Conservation (phyloP, 2,888 invertebrate species). For the Aporophyla lueneburgensis region DNA sequence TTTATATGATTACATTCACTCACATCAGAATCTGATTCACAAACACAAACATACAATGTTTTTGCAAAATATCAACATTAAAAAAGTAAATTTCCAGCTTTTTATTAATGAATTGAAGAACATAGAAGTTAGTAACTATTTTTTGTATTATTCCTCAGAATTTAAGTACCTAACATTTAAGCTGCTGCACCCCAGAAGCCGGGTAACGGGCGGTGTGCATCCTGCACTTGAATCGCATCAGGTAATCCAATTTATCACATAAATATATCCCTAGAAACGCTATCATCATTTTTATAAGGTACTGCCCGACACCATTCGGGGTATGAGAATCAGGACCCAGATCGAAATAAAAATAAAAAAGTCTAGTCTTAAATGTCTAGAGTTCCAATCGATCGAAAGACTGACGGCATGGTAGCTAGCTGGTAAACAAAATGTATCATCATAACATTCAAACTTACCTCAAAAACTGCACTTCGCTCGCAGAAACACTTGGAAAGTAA, state of each 20-base stretch:
- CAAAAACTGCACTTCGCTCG: not conserved
- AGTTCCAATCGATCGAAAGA: not conserved
- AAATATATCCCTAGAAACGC: not conserved
- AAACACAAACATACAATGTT: not conserved
- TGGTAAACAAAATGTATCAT: not conserved
- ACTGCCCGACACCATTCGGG: not conserved
- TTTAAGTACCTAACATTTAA: not conserved
- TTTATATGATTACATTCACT: not conserved
- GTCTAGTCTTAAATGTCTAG: not conserved
- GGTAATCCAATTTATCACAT: not conserved
- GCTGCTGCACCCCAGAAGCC: not conserved
- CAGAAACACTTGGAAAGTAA: not conserved
- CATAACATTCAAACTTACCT: conserved; percentile 7
- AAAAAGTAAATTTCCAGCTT: not conserved
- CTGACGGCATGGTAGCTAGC: not conserved
- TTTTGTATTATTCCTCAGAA: not conserved
- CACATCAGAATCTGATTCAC: not conserved
- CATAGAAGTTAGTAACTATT: not conserved
- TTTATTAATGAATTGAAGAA: not conserved
- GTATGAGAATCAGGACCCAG: not conserved
- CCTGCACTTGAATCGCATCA: not conserved
- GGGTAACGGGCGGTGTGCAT: not conserved
- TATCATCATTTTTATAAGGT: not conserved
- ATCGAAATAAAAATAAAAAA: not conserved
- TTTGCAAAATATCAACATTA: not conserved